Conservation (phyloP, 2,797 vertebrate genomes). For the Vespertilio murinus region DNA sequence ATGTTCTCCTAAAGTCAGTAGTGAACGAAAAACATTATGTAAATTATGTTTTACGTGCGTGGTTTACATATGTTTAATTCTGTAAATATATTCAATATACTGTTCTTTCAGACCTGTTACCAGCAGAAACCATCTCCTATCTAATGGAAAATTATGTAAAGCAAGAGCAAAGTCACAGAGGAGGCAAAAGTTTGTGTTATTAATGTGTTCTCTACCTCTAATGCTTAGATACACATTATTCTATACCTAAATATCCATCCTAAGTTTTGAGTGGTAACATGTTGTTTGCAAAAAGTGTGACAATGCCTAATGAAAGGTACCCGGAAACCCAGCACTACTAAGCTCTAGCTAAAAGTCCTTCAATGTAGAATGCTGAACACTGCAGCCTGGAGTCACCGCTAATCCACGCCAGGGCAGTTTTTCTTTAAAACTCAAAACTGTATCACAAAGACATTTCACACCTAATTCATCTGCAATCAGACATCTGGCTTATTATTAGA, state of each 20-base stretch:
- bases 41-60: not conserved
- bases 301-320: not conserved
- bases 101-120: not conserved
- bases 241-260: not conserved
- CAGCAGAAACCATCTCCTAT: conserved; percentile 7
- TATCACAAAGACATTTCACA: conserved; percentile 30
- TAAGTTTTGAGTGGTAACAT: conserved; percentile 31
- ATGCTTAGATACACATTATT: not conserved
- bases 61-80: conserved; percentile 15
- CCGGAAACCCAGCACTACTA: not conserved
- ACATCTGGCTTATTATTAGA: conserved; percentile 49
- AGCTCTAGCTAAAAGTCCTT: not conserved
- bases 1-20: not conserved
- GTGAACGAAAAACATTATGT: conserved; percentile 24
- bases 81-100: not conserved
- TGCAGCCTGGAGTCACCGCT: too few relatives aligned
- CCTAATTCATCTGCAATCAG: conserved; percentile 16
- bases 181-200: not conserved
- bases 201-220: not conserved
- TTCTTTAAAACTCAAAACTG: conserved; percentile 18
- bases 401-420: not conserved
- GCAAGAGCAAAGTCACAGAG: not conserved
- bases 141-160: not conserved
- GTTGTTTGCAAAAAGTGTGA: not conserved
- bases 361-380: not conserved